Base-by-base conservation (phyloP, 35 echinoderm and acorn worm genomes). In the Acanthaster planci region DNA sequence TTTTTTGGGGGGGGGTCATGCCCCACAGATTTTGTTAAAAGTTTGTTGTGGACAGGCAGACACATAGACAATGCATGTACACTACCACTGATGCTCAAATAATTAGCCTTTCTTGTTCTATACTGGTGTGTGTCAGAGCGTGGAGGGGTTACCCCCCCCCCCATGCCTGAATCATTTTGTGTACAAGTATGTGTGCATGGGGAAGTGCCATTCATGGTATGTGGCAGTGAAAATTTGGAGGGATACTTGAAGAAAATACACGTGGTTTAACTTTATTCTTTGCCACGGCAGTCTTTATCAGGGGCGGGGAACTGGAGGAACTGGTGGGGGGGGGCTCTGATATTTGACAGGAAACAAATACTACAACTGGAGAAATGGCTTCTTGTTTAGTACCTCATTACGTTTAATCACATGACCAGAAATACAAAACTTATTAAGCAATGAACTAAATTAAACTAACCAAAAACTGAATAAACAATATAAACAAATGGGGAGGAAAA, bases 361-460 rank as follows among this genome's bases (percentile, higher is more conserved):
- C 23, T 1, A 72, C 64, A 72, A 0, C 2, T 7, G 34, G 26
- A 16, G 2, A 36, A 14, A 9, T 2, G 30, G 22, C 23, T 72
- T 72, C 23, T 72, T 72, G 18, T 72, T 72, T 72, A 72, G 64
- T 72, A 72, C 64, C 64, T 72, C 64, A 72, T 72, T 72, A 72
- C 64, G 26, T 72, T 72, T 72, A 72, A 72, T 72, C 64, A 72
- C 64, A 72, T 72, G 64, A 72, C 64, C 64, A 72, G 64, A 72
- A 72, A 72, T 72, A 72, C 64, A 72, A 72, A 72, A 72, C 64
- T 72, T 72, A 26, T 72, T 72, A 72, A 72, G 64, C 64, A 72
- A 47, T 72, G 14, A 27, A 72, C 64, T 72, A 72, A 72, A 72
- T 72, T 26, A 72, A 72, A 72, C 18, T 29, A 26, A 72, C 4